Conservation (phyloP, 2,797 vertebrate species). For the Spinibarbus caldwelli region DNA sequence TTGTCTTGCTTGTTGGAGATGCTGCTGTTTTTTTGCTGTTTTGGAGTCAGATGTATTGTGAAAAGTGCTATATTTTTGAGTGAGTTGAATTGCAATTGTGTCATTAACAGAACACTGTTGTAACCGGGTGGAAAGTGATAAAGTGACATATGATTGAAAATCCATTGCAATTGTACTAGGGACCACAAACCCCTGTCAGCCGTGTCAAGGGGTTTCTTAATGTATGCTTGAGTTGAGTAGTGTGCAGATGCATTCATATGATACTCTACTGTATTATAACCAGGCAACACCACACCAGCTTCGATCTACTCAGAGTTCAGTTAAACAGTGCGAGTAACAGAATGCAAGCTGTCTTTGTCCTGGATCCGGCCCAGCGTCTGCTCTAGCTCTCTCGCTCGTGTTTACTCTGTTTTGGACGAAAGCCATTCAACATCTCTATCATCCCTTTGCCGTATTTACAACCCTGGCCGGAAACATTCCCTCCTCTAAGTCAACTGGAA, state of each 20-base stretch:
- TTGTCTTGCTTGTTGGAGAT: not conserved
- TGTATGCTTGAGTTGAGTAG: constrained; percentile 2
- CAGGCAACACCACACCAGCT: not conserved
- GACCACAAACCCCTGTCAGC: not conserved
- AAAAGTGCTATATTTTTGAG: not conserved
- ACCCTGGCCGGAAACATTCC: constrained; percentile 50
- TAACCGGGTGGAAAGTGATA: too few relatives aligned
- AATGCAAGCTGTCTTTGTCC: constrained; percentile 56
- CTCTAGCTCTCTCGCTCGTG: constrained; percentile 51
- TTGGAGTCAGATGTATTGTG: not conserved
- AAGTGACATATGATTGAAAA: constrained; percentile 2
- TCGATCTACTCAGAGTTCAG: not conserved
- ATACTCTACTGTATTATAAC: not conserved
- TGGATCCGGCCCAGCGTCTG: constrained; percentile 51
- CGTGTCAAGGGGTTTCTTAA: not conserved
- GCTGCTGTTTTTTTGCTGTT: not conserved
- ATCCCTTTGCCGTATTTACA: constrained; percentile 55
- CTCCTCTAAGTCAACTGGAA: constrained; percentile 37
- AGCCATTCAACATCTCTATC: constrained; percentile 46
- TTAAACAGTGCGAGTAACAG: constrained; percentile 58
- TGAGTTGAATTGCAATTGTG: too few relatives aligned
- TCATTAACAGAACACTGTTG: too few relatives aligned
- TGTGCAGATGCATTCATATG: not conserved
- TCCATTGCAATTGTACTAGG: not conserved
- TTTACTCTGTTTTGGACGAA: constrained; percentile 57